Conservation (phyloP, 2,888 invertebrate genomes). For the Ichneumoninae sp. region DNA sequence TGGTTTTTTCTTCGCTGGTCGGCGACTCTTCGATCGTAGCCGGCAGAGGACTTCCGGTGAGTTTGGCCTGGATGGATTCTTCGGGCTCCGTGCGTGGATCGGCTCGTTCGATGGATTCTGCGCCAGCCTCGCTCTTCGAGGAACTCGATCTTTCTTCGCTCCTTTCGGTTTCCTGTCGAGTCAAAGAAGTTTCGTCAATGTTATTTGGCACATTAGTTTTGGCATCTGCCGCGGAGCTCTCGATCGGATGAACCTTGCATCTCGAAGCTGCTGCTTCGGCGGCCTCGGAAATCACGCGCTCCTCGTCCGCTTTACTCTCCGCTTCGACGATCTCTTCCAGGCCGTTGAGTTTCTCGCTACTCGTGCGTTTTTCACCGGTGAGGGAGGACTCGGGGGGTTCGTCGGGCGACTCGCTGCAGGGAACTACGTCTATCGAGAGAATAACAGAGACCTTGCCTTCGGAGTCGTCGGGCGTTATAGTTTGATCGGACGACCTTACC, state of each 20-base stretch:
- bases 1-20: slow-evolving; percentile 11
- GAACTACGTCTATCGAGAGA: slow-evolving; percentile 48
- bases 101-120: neutral
- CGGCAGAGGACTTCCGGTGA: slow-evolving; percentile 25
- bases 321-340: neutral
- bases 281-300: neutral
- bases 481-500: slow-evolving; percentile 31
- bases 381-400: neutral
- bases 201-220: slow-evolving; percentile 7
- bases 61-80: slow-evolving; percentile 25
- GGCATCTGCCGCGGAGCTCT: neutral
- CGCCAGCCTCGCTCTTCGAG: neutral
- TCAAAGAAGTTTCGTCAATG: slow-evolving; percentile 1
- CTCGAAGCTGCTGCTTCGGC: neutral
- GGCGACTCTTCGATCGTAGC: slow-evolving; percentile 16
- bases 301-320: neutral
- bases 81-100: slow-evolving; percentile 14
- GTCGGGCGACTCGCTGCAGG: neutral
- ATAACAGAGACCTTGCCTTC: slow-evolving; percentile 57
- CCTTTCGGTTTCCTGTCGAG: slow-evolving; percentile 1
- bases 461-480: slow-evolving; percentile 56
- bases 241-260: neutral
- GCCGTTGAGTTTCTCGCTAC: neutral
- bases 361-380: neutral
- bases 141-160: neutral